Evolutionary conservation across 2,888 invertebrate genomes (phyloP).

Genomic region (Penaeus monodon): DNA sequence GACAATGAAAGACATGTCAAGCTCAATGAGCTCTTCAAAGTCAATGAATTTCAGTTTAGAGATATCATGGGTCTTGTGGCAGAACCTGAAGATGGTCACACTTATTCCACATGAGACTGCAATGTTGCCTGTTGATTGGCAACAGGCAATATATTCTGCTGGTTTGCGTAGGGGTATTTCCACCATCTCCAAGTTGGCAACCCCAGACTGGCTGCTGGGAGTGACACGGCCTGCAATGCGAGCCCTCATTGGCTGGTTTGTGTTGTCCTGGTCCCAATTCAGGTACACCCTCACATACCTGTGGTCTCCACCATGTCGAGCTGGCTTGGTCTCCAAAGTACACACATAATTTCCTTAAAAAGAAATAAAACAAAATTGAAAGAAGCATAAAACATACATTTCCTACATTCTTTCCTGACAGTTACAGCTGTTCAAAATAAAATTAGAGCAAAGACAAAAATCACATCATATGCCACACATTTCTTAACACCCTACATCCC

Average conservation of each 20-base stretch:
- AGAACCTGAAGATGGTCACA: conserved; percentile 75
- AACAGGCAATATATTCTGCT: conserved; percentile 70
- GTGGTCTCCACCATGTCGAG: conserved; percentile 69
- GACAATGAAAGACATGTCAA: conserved; percentile 78
- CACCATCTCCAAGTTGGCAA: conserved; percentile 78
- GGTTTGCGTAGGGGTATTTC: conserved; percentile 78
- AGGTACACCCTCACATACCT: conserved; percentile 80
- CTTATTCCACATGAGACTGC: conserved; percentile 71
- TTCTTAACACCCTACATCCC: not conserved
- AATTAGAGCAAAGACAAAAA: not conserved
- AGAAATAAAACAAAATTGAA: conserved; percentile 37
- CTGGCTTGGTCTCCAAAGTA: conserved; percentile 76
- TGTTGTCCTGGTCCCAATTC: conserved; percentile 77
- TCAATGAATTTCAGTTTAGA: conserved; percentile 79
- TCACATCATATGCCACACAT: not conserved
- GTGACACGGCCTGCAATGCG: conserved; percentile 83
- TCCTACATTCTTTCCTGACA: too few relatives aligned
- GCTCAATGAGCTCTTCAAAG: conserved; percentile 78
- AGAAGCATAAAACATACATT: not conserved
- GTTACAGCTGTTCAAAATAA: too few relatives aligned
- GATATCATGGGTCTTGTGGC: conserved; percentile 78
- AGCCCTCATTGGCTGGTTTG: conserved; percentile 73
- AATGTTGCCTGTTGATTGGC: conserved; percentile 69
- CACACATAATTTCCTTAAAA: conserved; percentile 77
- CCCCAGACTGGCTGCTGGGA: conserved; percentile 77